phyloP scores from a whole-genome alignment of 2,888 invertebrate genomes.

The Phragmatobia fuliginosa region DNA sequence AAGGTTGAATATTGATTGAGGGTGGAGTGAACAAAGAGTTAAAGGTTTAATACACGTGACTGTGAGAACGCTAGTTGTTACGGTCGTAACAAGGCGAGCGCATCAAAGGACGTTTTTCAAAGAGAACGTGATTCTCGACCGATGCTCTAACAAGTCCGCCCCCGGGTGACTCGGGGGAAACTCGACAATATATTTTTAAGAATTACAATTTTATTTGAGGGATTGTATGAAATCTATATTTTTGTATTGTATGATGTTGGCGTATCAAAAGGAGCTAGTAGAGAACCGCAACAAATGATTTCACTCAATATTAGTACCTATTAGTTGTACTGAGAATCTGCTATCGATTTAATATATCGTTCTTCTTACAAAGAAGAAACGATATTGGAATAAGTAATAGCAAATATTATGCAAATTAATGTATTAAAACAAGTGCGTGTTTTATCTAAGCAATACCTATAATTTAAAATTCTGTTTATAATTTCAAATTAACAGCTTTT shows the following conservation, averaged over 20 bases:
- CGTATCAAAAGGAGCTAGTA: slow-evolving; percentile 7
- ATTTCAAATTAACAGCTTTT: no score
- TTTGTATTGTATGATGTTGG: slow-evolving; percentile 31
- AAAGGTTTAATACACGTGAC: slow-evolving; percentile 69
- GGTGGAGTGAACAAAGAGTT: slow-evolving; percentile 51
- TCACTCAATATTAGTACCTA: not conserved
- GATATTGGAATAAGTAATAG: not conserved
- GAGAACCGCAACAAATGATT: not conserved
- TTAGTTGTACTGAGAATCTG: not conserved
- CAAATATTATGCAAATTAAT: not conserved
- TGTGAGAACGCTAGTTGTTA: slow-evolving; percentile 70
- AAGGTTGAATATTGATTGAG: slow-evolving; percentile 51
- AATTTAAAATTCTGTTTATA: no score
- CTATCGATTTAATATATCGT: not conserved
- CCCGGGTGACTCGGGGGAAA: slow-evolving; percentile 58
- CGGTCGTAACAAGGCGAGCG: slow-evolving; percentile 71
- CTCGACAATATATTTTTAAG: slow-evolving; percentile 62
- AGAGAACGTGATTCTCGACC: slow-evolving; percentile 79
- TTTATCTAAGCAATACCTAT: no score
- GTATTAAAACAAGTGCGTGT: not conserved
- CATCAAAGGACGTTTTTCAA: slow-evolving; percentile 79
- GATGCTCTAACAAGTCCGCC: slow-evolving; percentile 74
- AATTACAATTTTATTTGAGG: slow-evolving; percentile 55
- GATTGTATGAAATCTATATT: slow-evolving; percentile 44
- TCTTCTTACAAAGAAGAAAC: no score